Base-by-base conservation (phyloP, 2,888 invertebrate species). In the Drosophila maculinotata region DNA sequence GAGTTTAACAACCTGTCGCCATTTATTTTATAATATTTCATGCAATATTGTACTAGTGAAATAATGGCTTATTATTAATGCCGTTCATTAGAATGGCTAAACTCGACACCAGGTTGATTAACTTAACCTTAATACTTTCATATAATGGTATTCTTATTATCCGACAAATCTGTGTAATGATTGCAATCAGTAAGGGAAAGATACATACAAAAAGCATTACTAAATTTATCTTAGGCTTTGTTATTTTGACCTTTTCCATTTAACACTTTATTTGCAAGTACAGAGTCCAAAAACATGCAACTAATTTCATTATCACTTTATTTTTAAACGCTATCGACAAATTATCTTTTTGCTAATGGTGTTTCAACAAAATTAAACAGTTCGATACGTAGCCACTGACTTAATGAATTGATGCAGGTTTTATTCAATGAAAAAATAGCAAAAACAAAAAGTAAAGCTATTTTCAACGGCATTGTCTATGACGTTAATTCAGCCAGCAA, bases 1-100 rank as follows among this genome's bases (percentile, higher is more conserved):
- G 76, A 65, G 76, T 80, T 80, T 76, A 85, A 69, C 79, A 79
- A 85, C 82, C 82, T 68, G 58, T 26, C 38, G 56, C 42, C 48
- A 64, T 66, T 68, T 49, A 47, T 38, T 31, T 51, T 33, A 41
- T 10, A 44, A 28, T 45, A 47, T 38, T 41, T 42, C 20, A 48
- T 42, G 17, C n/a, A 12, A 52, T 41, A 58, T 31, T 33, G 14
- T 30, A 28, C 30, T 35, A 38, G 47, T 26, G 38, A 42, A 49
- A 44, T 42, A 23, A 20, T 23, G 12, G 17, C 14, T 38, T 15
- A n/a, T 45, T 41, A 39, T 15, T 26, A 4, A n/a, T n/a, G 5
- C 23, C 1, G 14, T 15, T 51, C 12, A 12, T 7, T n/a, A n/a
- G 9, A 48, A 49, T 49, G 12, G 0, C n/a, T 1, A 2, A 15